Evolutionary conservation across 2,888 invertebrate genomes (phyloP).

Genomic region (Ormia ochracea): DNA sequence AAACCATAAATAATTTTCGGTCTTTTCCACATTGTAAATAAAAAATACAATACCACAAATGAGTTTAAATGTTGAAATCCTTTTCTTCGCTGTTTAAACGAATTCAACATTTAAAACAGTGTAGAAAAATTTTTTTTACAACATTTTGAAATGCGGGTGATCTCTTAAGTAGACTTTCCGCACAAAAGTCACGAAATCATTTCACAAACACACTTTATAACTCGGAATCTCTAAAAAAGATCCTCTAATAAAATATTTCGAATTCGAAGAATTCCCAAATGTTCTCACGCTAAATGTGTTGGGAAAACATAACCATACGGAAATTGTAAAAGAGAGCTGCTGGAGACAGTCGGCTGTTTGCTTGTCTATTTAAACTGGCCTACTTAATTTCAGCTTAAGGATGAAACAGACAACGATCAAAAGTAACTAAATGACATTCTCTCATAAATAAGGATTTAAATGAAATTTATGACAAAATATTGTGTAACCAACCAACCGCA

Average conservation of each 20-base stretch:
- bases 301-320: conserved; percentile 34
- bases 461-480: conserved; percentile 61
- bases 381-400: conserved; percentile 49
- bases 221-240: too few relatives aligned
- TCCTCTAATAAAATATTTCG: neutral
- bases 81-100: conserved; percentile 4
- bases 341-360: conserved; percentile 17
- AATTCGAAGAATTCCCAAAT: conserved; percentile 45
- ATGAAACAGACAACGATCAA: neutral
- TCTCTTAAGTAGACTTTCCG: conserved; percentile 57
- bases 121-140: conserved; percentile 31
- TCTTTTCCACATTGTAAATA: neutral
- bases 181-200: conserved; percentile 54
- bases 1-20: conserved; percentile 41
- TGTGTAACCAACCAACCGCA: too few relatives aligned
- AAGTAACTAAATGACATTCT: conserved; percentile 32
- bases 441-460: conserved; percentile 60
- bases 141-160: conserved; percentile 53
- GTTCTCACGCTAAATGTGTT: conserved; percentile 55
- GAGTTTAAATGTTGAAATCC: conserved; percentile 48
- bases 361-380: conserved; percentile 48
- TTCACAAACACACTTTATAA: neutral
- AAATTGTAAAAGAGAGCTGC: neutral
- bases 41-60: neutral
- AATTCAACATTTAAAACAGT: too few relatives aligned